phyloP scores from a whole-genome alignment of 2,797 vertebrate genomes.

The Gallinago solitaria region DNA sequence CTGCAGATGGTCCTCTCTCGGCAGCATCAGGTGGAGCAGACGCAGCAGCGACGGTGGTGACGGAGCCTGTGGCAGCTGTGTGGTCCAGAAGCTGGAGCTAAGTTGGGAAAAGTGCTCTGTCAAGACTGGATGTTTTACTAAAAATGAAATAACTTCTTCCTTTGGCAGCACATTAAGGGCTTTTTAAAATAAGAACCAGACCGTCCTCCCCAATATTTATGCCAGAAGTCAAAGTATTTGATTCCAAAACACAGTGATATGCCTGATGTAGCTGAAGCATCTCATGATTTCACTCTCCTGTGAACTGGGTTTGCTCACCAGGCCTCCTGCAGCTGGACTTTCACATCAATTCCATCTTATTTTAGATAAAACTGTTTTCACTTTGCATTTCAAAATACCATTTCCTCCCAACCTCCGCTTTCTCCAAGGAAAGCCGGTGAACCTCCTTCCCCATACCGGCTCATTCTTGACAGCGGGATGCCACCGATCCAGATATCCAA shows the following conservation, averaged over 20 bases:
- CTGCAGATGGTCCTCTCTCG: not conserved
- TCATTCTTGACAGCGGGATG: not conserved
- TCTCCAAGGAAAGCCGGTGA: not conserved
- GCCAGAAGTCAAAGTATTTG: not conserved
- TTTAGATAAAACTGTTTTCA: not conserved
- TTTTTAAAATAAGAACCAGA: not conserved
- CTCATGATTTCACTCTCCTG: not conserved
- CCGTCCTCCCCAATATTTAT: not conserved
- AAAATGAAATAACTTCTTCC: not conserved
- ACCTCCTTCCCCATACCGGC: not conserved
- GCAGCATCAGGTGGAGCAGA: not conserved
- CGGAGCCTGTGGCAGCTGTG: not conserved
- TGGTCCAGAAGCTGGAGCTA: not conserved
- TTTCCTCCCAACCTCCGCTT: not conserved
- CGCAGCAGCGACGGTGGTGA: not conserved
- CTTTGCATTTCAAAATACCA: not conserved
- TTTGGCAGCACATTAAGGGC: not conserved
- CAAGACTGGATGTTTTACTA: not conserved
- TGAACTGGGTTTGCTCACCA: not conserved
- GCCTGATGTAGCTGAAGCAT: not conserved
- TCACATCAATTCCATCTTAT: not conserved
- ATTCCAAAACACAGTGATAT: not conserved
- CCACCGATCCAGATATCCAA: not conserved
- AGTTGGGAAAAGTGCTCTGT: not conserved
- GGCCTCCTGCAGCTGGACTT: not conserved